Conservation (phyloP, 2,113 vertebrate species). For the Tachycineta bicolor region DNA sequence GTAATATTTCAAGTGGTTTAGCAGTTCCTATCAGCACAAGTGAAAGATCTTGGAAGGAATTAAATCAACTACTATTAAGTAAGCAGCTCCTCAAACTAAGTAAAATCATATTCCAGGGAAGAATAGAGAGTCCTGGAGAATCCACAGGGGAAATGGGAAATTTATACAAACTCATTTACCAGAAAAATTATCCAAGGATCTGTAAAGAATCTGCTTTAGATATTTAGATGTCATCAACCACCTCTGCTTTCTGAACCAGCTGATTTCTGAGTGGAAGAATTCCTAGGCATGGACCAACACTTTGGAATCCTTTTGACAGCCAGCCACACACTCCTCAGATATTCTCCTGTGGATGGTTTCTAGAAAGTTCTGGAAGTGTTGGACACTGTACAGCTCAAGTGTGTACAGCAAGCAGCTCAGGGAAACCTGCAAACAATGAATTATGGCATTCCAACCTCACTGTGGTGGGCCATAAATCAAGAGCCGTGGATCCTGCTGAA, state of each 20-base stretch:
- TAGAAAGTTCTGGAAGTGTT: background rate
- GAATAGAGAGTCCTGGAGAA: background rate
- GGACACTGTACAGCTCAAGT: background rate
- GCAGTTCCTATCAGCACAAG: background rate
- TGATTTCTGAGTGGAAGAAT: background rate
- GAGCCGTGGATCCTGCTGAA: background rate
- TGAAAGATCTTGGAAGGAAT: background rate
- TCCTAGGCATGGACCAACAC: background rate
- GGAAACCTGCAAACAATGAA: background rate
- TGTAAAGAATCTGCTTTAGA: background rate
- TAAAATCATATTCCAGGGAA: background rate
- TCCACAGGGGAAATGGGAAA: background rate
- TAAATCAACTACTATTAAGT: background rate
- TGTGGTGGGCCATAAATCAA: constrained; percentile 29
- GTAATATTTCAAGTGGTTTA: background rate
- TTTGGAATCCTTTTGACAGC: background rate
- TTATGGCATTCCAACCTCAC: background rate
- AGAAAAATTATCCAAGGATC: background rate
- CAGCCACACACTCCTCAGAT: background rate
- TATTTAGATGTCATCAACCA: background rate
- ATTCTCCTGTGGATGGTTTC: background rate
- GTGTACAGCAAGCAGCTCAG: background rate
- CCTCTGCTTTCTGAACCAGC: background rate
- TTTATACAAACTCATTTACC: background rate
- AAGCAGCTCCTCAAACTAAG: background rate